Evolutionary conservation across 2,797 vertebrate genomes (phyloP), one percentile per base, ranked within the genome.

Genomic region (Thripadectes ignobilis): DNA sequence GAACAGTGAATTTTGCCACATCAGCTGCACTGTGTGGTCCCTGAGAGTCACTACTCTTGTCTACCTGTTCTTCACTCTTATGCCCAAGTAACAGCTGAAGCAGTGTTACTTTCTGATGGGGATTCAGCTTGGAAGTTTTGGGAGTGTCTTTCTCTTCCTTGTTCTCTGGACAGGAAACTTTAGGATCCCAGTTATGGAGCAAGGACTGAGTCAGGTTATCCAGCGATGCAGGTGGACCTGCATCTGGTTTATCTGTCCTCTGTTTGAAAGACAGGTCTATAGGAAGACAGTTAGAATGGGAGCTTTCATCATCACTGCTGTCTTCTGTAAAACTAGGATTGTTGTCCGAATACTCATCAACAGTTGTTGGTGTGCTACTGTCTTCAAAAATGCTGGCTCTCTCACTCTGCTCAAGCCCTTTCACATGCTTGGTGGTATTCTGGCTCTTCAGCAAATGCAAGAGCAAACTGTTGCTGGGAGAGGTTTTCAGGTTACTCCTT

Each of bases 261-360:
- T 98, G 98, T 97, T 99, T 99, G 93, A 99, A 98, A n/a, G 99
- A 99, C 27, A 99, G 98, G 97, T 99, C 99, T 92, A 99, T 99
- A 68, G 99, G 99, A 66, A 99, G 99, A 95, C 99, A 99, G 95
- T 99, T 99, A 57, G 99, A 99, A 95, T 99, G 99, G 65, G 98
- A 99, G 91, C 99, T 99, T 96, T 99, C 99, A 20, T 99, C 99
- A 67, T 99, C 99, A 49, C 99, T 99, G 97, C 98, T 99, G 88
- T 99, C 99, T 97, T 99, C 99, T 71, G 99, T 98, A 62, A 99
- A 98, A 95, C 98, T 99, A 88, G 98, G 98, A 93, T 99, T 99
- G 93, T 99, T 98, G 93, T 98, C 98, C 29, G 99, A 99, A 96
- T 98, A 99, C 79, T 99, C 99, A 46, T 99, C 99, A 68, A 99